These are phyloP conservation scores for Epinotia brunnichana DNA, from an alignment of 2,888 invertebrate genomes.

Conservation along the genomic window DNA sequence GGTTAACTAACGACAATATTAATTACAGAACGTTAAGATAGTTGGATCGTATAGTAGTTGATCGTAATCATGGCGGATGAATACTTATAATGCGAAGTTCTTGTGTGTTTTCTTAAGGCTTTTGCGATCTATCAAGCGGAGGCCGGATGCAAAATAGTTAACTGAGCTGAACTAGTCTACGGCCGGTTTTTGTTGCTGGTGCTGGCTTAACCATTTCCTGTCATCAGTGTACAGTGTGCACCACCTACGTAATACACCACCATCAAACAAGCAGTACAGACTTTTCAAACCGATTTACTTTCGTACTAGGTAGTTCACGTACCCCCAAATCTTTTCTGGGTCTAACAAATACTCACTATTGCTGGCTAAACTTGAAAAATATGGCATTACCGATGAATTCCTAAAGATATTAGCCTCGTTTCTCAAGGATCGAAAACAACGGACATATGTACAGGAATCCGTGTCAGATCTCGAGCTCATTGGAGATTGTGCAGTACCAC, in stretches of 20 bases:
- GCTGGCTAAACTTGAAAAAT: no score
- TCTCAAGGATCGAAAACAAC: no score
- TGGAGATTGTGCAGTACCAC: no score
- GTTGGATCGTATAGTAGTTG: conserved; percentile 26
- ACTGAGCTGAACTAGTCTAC: conserved; percentile 43
- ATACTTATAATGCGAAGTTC: conserved; percentile 41
- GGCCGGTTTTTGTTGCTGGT: conserved; percentile 58
- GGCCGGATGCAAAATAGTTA: conserved; percentile 61
- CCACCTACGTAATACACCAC: conserved; percentile 41
- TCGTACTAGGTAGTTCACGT: no score
- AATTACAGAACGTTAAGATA: conserved; percentile 19
- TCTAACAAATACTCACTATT: no score
- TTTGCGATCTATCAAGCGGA: conserved; percentile 50
- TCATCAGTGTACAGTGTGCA: conserved; percentile 54
- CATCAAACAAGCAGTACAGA: not conserved
- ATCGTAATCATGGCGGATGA: conserved; percentile 38
- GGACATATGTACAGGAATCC: no score
- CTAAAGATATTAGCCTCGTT: no score
- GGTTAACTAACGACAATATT: conserved; percentile 20
- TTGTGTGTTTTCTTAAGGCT: conserved; percentile 45
- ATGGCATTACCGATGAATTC: no score
- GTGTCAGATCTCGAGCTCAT: no score
- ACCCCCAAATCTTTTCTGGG: no score
- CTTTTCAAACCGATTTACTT: not conserved
- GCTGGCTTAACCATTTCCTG: conserved; percentile 63